These are phyloP conservation scores for Drosophila paramelanica DNA, from an alignment of 2,888 invertebrate species.

Conservation along the genomic window DNA sequence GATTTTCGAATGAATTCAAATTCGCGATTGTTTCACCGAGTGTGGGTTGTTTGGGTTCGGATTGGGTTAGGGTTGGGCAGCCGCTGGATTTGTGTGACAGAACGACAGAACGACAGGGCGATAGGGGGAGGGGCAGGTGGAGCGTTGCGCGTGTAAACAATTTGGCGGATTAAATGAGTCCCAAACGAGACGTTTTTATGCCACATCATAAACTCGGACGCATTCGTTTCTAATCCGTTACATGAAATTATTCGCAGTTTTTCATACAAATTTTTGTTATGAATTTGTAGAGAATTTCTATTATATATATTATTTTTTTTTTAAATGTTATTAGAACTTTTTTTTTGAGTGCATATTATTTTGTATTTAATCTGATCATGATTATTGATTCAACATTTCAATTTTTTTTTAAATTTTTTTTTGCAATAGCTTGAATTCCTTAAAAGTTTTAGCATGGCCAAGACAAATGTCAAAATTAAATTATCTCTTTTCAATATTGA, in stretches of 20 bases:
- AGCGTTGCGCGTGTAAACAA: constrained; percentile 66
- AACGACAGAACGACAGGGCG: not conserved
- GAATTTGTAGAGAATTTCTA: not conserved
- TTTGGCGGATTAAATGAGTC: constrained; percentile 79
- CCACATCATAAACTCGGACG: constrained; percentile 63
- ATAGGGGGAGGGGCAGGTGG: not conserved
- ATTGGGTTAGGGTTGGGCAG: constrained; percentile 29
- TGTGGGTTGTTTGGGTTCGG: constrained; percentile 21
- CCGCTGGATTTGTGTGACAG: constrained; percentile 11
- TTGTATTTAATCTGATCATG: no score
- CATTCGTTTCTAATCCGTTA: constrained; percentile 46
- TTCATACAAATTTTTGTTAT: constrained; percentile 9
- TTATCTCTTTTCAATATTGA: constrained; percentile 84
- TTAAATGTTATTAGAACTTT: no score
- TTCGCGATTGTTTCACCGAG: constrained; percentile 68
- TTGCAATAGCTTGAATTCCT: constrained; percentile 26
- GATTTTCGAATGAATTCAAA: constrained; percentile 81
- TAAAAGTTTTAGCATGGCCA: constrained; percentile 27
- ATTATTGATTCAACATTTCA: no score
- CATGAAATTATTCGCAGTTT: constrained; percentile 15
- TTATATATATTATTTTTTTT: not conserved
- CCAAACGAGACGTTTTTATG: constrained; percentile 79
- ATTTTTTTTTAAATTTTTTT: no score
- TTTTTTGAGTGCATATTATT: no score
- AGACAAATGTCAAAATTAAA: constrained; percentile 72